Base-by-base conservation (phyloP, 2,888 invertebrate genomes). In the Oscheius myriophilus region DNA sequence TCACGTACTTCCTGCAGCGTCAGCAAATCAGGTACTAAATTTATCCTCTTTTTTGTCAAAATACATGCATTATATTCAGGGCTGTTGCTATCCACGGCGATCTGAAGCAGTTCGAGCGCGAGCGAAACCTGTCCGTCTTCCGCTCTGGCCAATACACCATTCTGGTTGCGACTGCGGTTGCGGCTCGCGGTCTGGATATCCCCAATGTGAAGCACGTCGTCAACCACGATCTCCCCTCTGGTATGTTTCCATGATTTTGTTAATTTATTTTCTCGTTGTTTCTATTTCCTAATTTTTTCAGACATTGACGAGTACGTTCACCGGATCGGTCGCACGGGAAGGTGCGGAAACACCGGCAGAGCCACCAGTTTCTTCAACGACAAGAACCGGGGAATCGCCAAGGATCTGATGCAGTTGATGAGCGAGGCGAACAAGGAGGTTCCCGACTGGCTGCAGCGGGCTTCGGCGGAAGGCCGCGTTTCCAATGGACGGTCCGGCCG, bases 1-100 rank as follows among this genome's bases (percentile, higher is more conserved):
- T 99, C 76, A 96, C 97, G 87, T 94, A 96, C 86, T 97, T 92
- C 89, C 90, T 99, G 82, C 92, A 92, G 53, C 41, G 42, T 3
- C 41, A 58, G 25, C 21, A 26, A 14, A 42, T 42, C 18, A 16
- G 43, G 33, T 9, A 33, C n/a, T n/a, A 33, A 9, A 6, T 33
- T 33, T 9, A 33, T 3, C 3, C 33, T 33, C 33, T 33, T 43
- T 26, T 7, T 16, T 59, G 4, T n/a, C n/a, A n/a, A n/a, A n/a
- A n/a, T n/a, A n/a, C n/a, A n/a, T n/a, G n/a, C n/a, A n/a, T n/a
- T n/a, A n/a, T n/a, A 6, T 33, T 9, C 33, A 33, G 95, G 51
- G 97, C 96, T 75, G 96, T 96, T 77, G 96, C 96, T 81, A 99
- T 99, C 87, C 99, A 99, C 88, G 99, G 98, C 71, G 98, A 99